A percentile compares a stretch with the other conserved stretches of the same genome.
Evolutionary conservation across 2,113 vertebrate species (phyloP).

Genomic region (Pseudorasbora parva): DNA sequence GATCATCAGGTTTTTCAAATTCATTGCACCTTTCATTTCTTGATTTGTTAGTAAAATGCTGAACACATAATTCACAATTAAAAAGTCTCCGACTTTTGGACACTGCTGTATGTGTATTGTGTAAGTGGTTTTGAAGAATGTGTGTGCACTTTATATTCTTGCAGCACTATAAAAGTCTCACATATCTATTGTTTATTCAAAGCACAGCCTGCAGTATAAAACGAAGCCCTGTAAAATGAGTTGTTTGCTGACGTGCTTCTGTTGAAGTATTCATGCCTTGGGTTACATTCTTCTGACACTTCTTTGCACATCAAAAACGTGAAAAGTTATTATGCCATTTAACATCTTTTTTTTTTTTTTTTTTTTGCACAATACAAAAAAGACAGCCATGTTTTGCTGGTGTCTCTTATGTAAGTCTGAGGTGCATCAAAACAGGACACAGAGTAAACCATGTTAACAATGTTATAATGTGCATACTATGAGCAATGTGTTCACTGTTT

Average conservation of each 20-base stretch:
- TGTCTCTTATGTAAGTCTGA: slow-evolving; percentile 13
- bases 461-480: neutral
- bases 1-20: neutral
- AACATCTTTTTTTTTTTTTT: slow-evolving; percentile 16
- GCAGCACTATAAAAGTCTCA: neutral
- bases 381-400: slow-evolving; percentile 20
- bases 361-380: neutral
- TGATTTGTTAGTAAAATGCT: no score
- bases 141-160: neutral
- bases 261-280: neutral
- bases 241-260: slow-evolving; percentile 20
- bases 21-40: neutral
- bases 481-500: neutral
- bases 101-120: neutral
- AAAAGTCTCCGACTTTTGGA: neutral
- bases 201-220: neutral
- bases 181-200: slow-evolving; percentile 2
- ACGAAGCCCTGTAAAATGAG: slow-evolving; percentile 9
- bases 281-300: neutral
- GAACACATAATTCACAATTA: neutral
- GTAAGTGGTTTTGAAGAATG: neutral
- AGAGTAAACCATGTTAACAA: neutral
- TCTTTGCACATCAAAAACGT: neutral
- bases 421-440: neutral
- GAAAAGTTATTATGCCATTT: neutral